Conservation (phyloP, 2,888 invertebrate species). For the Myopa tessellatipennis region DNA sequence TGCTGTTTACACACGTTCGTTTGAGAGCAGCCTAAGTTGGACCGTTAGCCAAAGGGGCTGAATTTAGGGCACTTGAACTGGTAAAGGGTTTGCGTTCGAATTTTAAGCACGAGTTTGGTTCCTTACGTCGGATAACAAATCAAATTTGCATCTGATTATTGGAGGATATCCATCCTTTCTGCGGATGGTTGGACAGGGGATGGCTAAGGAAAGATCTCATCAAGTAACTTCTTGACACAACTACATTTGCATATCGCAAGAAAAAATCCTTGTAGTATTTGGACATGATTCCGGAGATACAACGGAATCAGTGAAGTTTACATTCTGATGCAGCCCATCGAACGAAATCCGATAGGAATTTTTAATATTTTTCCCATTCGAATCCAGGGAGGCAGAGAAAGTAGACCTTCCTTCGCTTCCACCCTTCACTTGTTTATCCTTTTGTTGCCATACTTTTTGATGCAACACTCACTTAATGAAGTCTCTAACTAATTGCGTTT, state of each 20-base stretch:
- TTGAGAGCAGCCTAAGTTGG: not conserved
- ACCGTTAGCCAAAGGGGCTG: not conserved
- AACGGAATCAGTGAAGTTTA: slow-evolving; percentile 21
- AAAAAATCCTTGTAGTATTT: not conserved
- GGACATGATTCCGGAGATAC: slow-evolving; percentile 6
- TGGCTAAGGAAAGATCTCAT: slow-evolving; percentile 3
- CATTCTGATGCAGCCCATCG: not conserved
- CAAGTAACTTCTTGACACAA: slow-evolving; percentile 29
- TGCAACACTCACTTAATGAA: not conserved
- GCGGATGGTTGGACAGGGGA: not conserved
- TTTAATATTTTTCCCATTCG: not conserved
- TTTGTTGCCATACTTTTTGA: not conserved
- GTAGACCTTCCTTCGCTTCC: not conserved
- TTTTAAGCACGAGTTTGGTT: not conserved
- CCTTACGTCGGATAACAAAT: slow-evolving; percentile 56
- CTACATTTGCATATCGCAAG: slow-evolving; percentile 27
- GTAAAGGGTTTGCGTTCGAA: slow-evolving; percentile 4
- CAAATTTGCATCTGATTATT: slow-evolving; percentile 65
- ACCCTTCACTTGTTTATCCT: not conserved
- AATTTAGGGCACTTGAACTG: not conserved
- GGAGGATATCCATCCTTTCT: slow-evolving; percentile 16
- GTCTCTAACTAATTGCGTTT: slow-evolving; percentile 2
- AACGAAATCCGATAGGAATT: not conserved
- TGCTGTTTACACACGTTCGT: slow-evolving; percentile 26
- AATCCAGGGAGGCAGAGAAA: too few relatives aligned